Evolutionary conservation across 2,113 vertebrate genomes (phyloP).

Genomic region (Genyomyrus donnyi): DNA sequence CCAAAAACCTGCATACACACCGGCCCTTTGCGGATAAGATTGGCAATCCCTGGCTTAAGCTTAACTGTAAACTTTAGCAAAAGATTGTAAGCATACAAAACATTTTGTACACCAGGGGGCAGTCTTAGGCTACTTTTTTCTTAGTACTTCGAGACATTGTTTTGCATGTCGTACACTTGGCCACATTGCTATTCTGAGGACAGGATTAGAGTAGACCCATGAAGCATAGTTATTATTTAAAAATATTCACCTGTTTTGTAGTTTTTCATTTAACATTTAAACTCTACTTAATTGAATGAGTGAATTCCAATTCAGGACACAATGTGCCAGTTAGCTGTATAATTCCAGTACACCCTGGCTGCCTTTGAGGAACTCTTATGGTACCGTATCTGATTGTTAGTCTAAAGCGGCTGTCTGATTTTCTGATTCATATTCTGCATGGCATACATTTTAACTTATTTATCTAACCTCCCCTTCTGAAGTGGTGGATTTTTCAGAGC

Average conservation of each 20-base stretch:
- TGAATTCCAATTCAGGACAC: neutral
- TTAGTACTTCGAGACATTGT: neutral
- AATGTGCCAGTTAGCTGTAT: neutral
- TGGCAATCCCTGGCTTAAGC: neutral
- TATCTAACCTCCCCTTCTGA: neutral
- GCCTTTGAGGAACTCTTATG: neutral
- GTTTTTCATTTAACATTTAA: neutral
- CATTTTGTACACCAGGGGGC: slow-evolving; percentile 16
- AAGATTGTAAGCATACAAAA: neutral
- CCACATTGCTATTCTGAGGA: neutral
- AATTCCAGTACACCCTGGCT: neutral
- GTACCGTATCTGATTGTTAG: neutral
- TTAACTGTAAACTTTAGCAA: neutral
- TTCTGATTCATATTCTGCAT: neutral
- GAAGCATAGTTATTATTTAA: neutral
- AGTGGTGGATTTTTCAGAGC: neutral
- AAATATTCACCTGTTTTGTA: neutral
- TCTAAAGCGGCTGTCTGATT: neutral
- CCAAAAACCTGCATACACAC: neutral
- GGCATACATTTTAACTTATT: neutral
- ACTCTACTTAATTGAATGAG: neutral
- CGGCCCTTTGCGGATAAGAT: neutral
- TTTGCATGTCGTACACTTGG: neutral
- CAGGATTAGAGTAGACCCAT: neutral
- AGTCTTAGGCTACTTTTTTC: neutral